Conservation (phyloP, 2,888 invertebrate genomes). For the Phalera bucephala region DNA sequence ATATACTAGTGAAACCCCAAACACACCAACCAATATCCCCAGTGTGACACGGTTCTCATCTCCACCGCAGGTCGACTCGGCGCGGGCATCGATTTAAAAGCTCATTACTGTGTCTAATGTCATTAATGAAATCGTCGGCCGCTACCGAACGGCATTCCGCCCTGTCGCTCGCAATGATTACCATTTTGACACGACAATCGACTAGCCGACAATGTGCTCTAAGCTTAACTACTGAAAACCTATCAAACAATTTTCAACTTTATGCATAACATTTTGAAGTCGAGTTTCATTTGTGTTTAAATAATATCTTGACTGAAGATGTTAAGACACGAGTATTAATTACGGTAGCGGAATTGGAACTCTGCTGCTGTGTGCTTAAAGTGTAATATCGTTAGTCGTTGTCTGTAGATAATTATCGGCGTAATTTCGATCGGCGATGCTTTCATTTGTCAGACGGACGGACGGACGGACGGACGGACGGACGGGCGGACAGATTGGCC, state of each 20-base stretch:
- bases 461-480: constrained; percentile 44
- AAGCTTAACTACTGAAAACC: constrained; percentile 15
- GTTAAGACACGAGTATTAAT: constrained; percentile 4
- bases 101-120: constrained; percentile 70
- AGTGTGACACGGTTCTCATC: constrained; percentile 25
- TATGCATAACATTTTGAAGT: fast-evolving
- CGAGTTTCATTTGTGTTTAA: too few species aligned
- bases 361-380: constrained; percentile 18
- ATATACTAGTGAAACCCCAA: too few species aligned
- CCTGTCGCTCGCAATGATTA: constrained; percentile 50
- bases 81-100: constrained; percentile 46
- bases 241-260: constrained; percentile 9
- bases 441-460: constrained; percentile 54
- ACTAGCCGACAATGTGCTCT: constrained; percentile 18
- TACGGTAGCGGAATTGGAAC: constrained; percentile 3
- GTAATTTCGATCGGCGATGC: constrained; percentile 37
- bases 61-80: constrained; percentile 31
- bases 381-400: constrained; percentile 33
- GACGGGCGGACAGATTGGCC: constrained; percentile 44
- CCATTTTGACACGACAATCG: constrained; percentile 43
- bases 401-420: constrained; percentile 54
- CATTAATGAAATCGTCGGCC: constrained; percentile 67
- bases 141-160: constrained; percentile 66
- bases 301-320: too few species aligned
- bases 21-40: constrained; percentile 17